These are phyloP conservation scores for Creontiades dilutus DNA, from an alignment of 2,888 invertebrate genomes.

Conservation along the genomic window DNA sequence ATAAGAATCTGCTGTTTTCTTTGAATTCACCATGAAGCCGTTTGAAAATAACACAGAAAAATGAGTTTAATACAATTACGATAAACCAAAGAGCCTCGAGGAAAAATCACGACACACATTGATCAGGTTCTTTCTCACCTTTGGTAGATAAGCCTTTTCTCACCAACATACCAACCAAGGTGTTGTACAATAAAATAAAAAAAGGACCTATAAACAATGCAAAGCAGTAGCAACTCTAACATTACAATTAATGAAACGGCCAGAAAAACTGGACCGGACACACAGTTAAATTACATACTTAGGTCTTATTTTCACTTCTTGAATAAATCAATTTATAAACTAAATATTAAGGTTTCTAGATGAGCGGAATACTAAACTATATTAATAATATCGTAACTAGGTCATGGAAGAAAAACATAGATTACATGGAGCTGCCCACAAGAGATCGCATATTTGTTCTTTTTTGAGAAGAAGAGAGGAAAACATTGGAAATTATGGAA, in stretches of 20 bases:
- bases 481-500: neutral
- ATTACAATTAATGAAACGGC: slow-evolving; percentile 12
- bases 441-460: neutral
- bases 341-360: slow-evolving; percentile 7
- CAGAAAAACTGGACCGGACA: neutral
- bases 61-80: too few relatives aligned
- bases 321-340: neutral
- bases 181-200: too few relatives aligned
- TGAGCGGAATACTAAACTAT: slow-evolving; percentile 7
- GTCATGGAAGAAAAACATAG: slow-evolving; percentile 23
- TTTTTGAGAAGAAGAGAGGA: neutral
- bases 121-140: too few relatives aligned
- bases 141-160: too few relatives aligned
- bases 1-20: too few relatives aligned
- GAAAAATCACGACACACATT: too few relatives aligned
- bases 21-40: too few relatives aligned
- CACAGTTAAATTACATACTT: neutral
- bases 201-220: too few relatives aligned
- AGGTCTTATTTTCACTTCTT: neutral
- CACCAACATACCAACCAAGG: too few relatives aligned
- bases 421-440: neutral
- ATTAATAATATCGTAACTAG: slow-evolving; percentile 24
- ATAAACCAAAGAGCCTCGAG: too few relatives aligned
- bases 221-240: neutral
- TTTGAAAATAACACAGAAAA: too few relatives aligned